Evolutionary conservation across 2,888 invertebrate species (phyloP).

Genomic region (Lamellibrachia columna): DNA sequence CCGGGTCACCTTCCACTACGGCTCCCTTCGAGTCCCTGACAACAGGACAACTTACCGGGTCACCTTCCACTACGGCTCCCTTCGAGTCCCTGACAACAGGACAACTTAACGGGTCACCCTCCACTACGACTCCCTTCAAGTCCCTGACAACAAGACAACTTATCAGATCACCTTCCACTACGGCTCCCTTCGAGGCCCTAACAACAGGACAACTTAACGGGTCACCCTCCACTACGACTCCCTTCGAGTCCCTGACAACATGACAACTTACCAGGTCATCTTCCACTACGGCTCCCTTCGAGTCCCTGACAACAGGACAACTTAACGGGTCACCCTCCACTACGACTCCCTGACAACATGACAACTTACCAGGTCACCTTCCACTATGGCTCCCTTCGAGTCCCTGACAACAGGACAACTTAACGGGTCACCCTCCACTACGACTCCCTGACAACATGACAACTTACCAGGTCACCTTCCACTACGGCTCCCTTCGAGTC

Average conservation of each 20-base stretch:
- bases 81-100: constrained; percentile 81
- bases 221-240: constrained; percentile 91
- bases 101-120: constrained; percentile 82
- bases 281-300: constrained; percentile 84
- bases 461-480: too few species aligned
- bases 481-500: too few species aligned
- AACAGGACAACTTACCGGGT: constrained; percentile 75
- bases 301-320: constrained; percentile 79
- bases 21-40: constrained; percentile 83
- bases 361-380: constrained; percentile 82
- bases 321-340: constrained; percentile 89
- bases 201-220: constrained; percentile 77
- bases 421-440: too few species aligned
- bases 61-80: constrained; percentile 90
- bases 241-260: constrained; percentile 83
- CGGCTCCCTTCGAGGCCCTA: constrained; percentile 80
- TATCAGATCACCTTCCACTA: constrained; percentile 91
- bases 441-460: too few species aligned
- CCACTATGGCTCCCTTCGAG: constrained; percentile 82
- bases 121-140: constrained; percentile 82
- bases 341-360: constrained; percentile 83
- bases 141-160: constrained; percentile 79
- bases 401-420: constrained; percentile 78
- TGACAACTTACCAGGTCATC: constrained; percentile 79
- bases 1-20: constrained; percentile 92